Percentiles rank a stretch among this genome's conserved stretches.
Conservation (phyloP, 1,140 invertebrate species). For the Drosophila guanche region DNA sequence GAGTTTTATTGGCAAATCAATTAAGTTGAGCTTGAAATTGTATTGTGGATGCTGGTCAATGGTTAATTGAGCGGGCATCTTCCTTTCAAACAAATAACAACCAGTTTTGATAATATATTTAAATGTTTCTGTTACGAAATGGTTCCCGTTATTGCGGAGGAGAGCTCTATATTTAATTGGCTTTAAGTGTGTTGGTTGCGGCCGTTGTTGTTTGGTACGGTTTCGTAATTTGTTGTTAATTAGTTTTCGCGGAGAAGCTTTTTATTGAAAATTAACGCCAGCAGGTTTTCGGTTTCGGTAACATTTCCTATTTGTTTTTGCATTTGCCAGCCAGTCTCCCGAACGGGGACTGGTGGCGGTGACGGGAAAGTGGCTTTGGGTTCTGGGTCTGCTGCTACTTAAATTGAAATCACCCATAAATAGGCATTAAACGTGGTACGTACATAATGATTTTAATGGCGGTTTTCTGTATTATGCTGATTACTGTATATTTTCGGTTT, state of each 20-base stretch:
- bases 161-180: conserved; percentile 66
- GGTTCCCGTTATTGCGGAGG: conserved; percentile 21
- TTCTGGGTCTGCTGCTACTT: conserved; percentile 24
- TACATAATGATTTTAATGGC: conserved; percentile 49
- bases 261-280: conserved; percentile 76
- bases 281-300: conserved; percentile 42
- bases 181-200: conserved; percentile 69
- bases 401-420: conserved; percentile 69
- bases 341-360: background rate
- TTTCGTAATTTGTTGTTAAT: conserved; percentile 76
- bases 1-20: conserved; percentile 74
- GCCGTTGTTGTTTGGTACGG: conserved; percentile 39
- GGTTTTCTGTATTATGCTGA: conserved; percentile 39
- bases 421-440: conserved; percentile 45
- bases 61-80: conserved; percentile 20
- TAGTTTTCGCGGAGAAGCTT: conserved; percentile 61
- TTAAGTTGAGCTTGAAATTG: conserved; percentile 58
- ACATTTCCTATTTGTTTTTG: conserved; percentile 35
- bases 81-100: conserved; percentile 8
- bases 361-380: background rate
- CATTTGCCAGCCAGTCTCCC: conserved; percentile 2
- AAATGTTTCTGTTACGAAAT: conserved; percentile 31
- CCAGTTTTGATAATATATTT: conserved; percentile 14
- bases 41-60: conserved; percentile 35
- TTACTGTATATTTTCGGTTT: conserved; percentile 49